Conservation (phyloP, 2,113 vertebrate species). For the Petroica traversi region DNA sequence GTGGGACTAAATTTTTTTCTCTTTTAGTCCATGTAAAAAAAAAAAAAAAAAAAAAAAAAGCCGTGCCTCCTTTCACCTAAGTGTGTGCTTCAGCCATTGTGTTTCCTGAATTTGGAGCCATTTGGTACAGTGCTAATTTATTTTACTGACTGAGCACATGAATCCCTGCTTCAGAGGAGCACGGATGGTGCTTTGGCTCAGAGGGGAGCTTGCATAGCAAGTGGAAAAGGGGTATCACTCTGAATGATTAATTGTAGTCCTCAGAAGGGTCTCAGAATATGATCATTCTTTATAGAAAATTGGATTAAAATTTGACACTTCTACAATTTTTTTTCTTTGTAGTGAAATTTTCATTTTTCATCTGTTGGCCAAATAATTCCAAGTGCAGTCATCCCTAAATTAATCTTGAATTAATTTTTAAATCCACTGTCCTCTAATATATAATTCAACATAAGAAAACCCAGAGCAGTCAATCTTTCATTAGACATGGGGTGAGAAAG, state of each 20-base stretch:
- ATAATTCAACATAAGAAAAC: conserved; percentile 78
- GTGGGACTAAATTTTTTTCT: not conserved
- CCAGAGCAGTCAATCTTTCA: conserved; percentile 82
- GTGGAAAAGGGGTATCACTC: conserved; percentile 16
- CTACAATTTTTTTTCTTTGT: conserved; percentile 61
- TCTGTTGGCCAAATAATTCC: conserved; percentile 69
- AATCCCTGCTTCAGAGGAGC: conserved; percentile 31
- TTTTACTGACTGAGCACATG: conserved; percentile 37
- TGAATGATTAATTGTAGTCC: conserved; percentile 67
- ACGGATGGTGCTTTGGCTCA: not conserved
- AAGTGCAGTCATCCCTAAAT: conserved; percentile 64
- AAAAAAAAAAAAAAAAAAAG: not conserved
- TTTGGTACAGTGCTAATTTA: conserved; percentile 55
- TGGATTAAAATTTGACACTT: conserved; percentile 72
- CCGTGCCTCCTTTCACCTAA: conserved; percentile 35
- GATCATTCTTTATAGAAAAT: conserved; percentile 72
- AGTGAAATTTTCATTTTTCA: conserved; percentile 74
- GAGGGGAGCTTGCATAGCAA: conserved; percentile 30
- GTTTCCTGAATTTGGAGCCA: conserved; percentile 48
- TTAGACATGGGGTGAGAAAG: conserved; percentile 79
- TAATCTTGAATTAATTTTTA: conserved; percentile 82
- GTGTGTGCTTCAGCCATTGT: conserved; percentile 37
- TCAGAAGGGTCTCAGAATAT: conserved; percentile 57
- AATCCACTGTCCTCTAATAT: conserved; percentile 71
- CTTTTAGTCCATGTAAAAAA: not conserved